Evolutionary conservation across 2,797 vertebrate species (phyloP).

Genomic region (Myotis findleyi): DNA sequence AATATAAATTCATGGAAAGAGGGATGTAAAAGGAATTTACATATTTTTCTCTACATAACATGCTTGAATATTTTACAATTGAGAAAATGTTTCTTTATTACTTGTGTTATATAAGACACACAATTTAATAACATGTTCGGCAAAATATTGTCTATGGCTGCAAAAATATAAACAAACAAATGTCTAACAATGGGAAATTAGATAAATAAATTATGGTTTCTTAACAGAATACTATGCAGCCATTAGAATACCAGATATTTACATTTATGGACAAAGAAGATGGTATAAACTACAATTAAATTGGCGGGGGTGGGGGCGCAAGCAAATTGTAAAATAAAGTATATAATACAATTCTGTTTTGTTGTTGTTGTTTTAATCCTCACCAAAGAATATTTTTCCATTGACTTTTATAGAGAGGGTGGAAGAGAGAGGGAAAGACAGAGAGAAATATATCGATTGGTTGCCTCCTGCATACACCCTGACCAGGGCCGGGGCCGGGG

Average conservation of each 20-base stretch:
- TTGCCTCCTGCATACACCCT: too few species aligned
- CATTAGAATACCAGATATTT: not conserved
- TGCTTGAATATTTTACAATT: not conserved
- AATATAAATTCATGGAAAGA: not conserved
- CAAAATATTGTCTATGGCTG: conserved; percentile 23
- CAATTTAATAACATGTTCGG: not conserved
- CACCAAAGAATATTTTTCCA: too few species aligned
- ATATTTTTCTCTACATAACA: not conserved
- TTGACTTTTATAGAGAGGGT: too few species aligned
- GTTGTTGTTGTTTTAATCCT: too few species aligned
- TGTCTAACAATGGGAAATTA: not conserved
- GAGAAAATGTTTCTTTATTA: not conserved
- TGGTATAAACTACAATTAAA: not conserved
- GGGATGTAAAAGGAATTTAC: not conserved
- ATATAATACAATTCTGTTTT: not conserved
- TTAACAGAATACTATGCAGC: not conserved
- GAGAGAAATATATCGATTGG: too few species aligned
- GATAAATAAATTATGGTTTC: not conserved
- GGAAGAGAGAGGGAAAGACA: too few species aligned
- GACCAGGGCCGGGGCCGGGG: too few species aligned
- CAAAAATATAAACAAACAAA: conserved; percentile 14
- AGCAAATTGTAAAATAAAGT: not conserved
- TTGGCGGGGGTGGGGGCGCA: accelerated
- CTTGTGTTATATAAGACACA: not conserved
- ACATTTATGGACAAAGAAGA: not conserved